These are phyloP conservation scores for Popillia japonica DNA, from an alignment of 1,140 invertebrate genomes.

Conservation along the genomic window DNA sequence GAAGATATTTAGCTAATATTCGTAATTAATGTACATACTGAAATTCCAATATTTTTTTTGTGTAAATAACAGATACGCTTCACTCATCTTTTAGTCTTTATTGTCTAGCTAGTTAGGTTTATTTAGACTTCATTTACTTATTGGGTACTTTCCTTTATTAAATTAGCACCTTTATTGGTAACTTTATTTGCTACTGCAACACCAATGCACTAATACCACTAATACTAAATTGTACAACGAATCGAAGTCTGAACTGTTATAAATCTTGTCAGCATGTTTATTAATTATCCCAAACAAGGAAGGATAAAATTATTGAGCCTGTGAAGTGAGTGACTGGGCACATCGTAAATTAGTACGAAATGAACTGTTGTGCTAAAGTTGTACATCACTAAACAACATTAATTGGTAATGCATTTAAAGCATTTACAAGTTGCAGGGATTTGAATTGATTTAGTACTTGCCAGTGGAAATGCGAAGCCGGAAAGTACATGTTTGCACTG, in stretches of 20 bases:
- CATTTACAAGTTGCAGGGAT: neutral
- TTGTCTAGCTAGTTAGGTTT: too few relatives aligned
- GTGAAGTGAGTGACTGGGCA: conserved; percentile 1
- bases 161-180: too few relatives aligned
- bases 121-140: too few relatives aligned
- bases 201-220: neutral
- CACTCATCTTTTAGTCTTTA: too few relatives aligned
- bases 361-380: conserved; percentile 4
- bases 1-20: too few relatives aligned
- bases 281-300: neutral
- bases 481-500: too few relatives aligned
- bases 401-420: conserved; percentile 15
- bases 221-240: neutral
- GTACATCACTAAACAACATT: conserved; percentile 5
- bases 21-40: too few relatives aligned
- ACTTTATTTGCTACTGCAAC: neutral
- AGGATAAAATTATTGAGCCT: neutral
- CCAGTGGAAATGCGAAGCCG: neutral
- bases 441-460: neutral
- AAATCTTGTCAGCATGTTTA: conserved; percentile 10
- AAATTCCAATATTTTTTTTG: too few relatives aligned
- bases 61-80: too few relatives aligned
- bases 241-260: neutral
- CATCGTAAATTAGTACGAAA: conserved; percentile 7
- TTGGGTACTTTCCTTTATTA: too few relatives aligned